Percentiles rank a stretch among this genome's conserved stretches.
Evolutionary conservation across 2,113 vertebrate species (phyloP).

Genomic region (Agelaius phoeniceus): DNA sequence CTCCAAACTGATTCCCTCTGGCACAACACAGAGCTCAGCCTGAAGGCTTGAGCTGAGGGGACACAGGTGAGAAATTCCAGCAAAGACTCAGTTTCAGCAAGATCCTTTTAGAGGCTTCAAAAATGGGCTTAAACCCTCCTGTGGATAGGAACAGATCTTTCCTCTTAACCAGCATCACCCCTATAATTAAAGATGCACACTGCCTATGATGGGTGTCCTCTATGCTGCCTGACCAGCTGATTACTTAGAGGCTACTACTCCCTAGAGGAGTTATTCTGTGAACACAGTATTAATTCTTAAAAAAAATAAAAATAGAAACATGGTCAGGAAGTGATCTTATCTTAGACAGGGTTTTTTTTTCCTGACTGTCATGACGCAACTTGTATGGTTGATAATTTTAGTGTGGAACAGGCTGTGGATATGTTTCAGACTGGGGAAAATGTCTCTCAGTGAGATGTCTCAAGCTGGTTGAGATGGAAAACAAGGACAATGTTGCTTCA

Average conservation of each 20-base stretch:
- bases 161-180: neutral
- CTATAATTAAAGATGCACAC: neutral
- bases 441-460: neutral
- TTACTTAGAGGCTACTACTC: neutral
- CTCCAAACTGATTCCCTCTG: neutral
- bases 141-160: neutral
- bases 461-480: neutral
- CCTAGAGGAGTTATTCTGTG: neutral
- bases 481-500: conserved; percentile 5
- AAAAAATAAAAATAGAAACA: neutral
- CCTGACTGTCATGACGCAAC: neutral
- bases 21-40: neutral
- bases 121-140: neutral
- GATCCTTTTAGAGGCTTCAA: neutral
- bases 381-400: neutral
- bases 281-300: neutral
- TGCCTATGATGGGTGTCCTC: neutral
- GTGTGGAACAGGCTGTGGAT: neutral
- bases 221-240: neutral
- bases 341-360: neutral
- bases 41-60: neutral
- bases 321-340: neutral
- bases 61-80: neutral
- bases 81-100: neutral
- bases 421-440: neutral